Conservation (phyloP, 2,113 vertebrate genomes). For the Megaceryle torquata region DNA sequence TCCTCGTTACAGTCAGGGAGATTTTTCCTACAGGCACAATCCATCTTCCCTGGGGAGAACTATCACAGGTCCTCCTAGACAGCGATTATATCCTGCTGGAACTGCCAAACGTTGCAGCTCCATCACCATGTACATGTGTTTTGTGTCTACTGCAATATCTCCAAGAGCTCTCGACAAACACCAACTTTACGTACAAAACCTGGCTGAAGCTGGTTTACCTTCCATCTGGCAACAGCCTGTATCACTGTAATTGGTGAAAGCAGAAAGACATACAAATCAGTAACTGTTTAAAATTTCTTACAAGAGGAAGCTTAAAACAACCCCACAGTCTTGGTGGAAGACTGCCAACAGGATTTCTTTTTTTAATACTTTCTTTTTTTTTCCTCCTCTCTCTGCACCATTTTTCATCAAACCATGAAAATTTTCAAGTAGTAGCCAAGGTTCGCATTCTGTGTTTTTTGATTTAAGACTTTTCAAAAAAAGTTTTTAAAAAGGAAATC, state of each 20-base stretch:
- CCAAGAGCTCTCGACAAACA: not conserved
- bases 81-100: not conserved
- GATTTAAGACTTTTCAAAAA: not conserved
- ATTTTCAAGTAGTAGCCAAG: not conserved
- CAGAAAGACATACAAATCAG: not conserved
- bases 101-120: not conserved
- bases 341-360: not conserved
- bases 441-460: not conserved
- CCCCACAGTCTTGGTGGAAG: not conserved
- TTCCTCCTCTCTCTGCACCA: rapidly evolving
- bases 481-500: conserved; percentile 16
- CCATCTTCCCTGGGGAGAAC: not conserved
- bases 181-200: not conserved
- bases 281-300: conserved; percentile 3
- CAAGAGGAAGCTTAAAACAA: not conserved
- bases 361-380: not conserved
- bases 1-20: not conserved
- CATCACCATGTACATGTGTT: not conserved
- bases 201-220: not conserved
- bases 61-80: not conserved
- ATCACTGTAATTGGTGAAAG: not conserved
- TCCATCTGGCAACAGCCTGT: not conserved
- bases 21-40: not conserved
- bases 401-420: conserved; percentile 5
- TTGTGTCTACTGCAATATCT: not conserved